These are phyloP conservation scores for Pseudorectes ferrugineus DNA, from an alignment of 2,113 vertebrate species.

Conservation along the genomic window DNA sequence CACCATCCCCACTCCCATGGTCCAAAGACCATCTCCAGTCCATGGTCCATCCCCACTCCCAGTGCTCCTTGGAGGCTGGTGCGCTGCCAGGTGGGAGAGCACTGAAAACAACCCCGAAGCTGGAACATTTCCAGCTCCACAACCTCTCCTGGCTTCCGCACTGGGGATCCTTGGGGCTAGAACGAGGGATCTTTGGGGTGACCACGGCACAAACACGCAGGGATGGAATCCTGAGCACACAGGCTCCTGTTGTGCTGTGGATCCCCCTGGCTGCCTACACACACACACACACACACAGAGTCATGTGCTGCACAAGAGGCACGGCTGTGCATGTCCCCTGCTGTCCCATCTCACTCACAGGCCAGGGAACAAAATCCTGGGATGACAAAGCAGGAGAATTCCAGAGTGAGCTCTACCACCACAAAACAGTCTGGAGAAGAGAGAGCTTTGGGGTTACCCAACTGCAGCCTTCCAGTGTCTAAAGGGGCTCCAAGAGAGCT, in stretches of 20 bases:
- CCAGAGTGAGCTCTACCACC: not conserved
- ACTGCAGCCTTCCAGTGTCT: not conserved
- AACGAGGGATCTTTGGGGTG: not conserved
- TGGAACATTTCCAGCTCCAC: not conserved
- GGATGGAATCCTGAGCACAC: not conserved
- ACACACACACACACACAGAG: not conserved
- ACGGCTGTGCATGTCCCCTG: not conserved
- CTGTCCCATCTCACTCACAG: not conserved
- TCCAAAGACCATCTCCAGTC: not conserved
- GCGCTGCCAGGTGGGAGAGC: not conserved
- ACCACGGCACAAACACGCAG: accelerated
- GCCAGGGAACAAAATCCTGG: not conserved
- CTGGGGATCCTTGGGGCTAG: not conserved
- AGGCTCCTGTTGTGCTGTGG: not conserved
- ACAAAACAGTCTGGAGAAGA: not conserved
- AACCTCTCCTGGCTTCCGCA: not conserved
- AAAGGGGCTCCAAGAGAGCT: not conserved
- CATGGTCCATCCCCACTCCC: not conserved
- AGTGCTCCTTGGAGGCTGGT: not conserved
- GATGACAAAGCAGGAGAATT: not conserved
- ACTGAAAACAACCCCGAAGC: not conserved
- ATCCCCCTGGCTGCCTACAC: not conserved
- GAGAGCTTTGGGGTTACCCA: not conserved
- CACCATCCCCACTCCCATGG: not conserved
- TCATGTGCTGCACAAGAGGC: not conserved